Percentiles rank a stretch among this genome's conserved stretches.
Evolutionary conservation across 2,113 vertebrate genomes (phyloP).

Genomic region (Heterotis niloticus): DNA sequence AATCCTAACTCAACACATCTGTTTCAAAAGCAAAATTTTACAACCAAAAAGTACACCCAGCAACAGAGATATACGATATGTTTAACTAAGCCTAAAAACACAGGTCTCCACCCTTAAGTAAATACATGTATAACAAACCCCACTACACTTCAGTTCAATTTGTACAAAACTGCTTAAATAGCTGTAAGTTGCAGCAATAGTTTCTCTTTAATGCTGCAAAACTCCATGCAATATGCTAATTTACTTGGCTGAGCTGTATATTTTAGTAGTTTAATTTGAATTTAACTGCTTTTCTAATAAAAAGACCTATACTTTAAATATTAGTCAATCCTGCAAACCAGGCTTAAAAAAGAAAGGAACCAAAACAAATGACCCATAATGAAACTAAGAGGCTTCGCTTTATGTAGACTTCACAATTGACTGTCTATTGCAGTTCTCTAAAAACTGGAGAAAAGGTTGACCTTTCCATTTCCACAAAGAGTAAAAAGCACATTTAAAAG

Average conservation of each 20-base stretch:
- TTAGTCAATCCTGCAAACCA: constrained; percentile 4
- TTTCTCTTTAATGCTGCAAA: not conserved
- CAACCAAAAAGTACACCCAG: no score
- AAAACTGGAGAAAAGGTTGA: not conserved
- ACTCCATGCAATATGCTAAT: not conserved
- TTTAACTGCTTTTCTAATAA: not conserved
- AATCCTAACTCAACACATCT: no score
- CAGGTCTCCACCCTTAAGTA: not conserved
- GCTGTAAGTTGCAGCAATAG: not conserved
- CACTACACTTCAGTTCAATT: not conserved
- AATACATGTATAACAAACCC: not conserved
- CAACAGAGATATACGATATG: no score
- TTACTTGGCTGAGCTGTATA: not conserved
- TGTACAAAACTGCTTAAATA: not conserved
- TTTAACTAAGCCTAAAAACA: no score
- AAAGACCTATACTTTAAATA: not conserved
- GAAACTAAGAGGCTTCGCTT: constrained; percentile 5
- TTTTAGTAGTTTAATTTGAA: not conserved
- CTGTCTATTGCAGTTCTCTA: constrained; percentile 11
- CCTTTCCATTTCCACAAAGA: not conserved
- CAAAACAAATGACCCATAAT: not conserved
- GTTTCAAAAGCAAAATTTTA: no score
- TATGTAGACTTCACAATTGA: constrained; percentile 15
- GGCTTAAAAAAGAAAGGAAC: constrained; percentile 9
- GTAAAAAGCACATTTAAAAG: not conserved